Conservation (phyloP, 2,797 vertebrate species). For the Tapera naevia region DNA sequence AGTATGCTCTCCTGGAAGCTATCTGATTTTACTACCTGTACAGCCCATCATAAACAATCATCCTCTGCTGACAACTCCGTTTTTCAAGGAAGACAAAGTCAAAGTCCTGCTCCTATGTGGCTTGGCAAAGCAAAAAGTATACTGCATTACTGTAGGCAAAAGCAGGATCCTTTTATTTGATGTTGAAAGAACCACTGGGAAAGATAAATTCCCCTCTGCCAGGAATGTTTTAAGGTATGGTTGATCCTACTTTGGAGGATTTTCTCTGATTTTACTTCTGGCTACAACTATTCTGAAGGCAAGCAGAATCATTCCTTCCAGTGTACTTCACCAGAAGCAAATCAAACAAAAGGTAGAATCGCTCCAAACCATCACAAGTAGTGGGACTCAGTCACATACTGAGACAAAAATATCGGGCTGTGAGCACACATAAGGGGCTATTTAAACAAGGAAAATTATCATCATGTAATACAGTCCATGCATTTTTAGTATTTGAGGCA, state of each 20-base stretch:
- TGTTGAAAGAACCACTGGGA: background rate
- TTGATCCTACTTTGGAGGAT: background rate
- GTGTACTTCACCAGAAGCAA: background rate
- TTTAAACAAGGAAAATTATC: background rate
- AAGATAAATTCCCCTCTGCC: background rate
- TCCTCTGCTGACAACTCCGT: constrained; percentile 33
- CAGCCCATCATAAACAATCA: constrained; percentile 52
- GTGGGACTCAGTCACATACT: background rate
- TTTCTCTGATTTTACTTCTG: background rate
- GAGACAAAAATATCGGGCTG: background rate
- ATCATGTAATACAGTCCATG: background rate
- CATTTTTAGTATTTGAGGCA: background rate
- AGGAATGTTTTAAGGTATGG: background rate
- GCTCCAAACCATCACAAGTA: background rate
- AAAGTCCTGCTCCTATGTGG: background rate
- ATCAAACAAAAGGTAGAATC: background rate
- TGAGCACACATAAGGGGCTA: background rate
- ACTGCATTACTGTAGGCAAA: constrained; percentile 5
- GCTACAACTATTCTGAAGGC: background rate
- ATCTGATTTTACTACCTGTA: constrained; percentile 53
- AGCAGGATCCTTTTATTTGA: background rate
- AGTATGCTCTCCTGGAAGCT: constrained; percentile 33
- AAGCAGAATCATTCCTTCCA: background rate
- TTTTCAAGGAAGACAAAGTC: constrained; percentile 47
- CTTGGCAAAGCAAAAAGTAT: background rate